Percentiles rank a stretch among this genome's conserved stretches.
phyloP scores from a whole-genome alignment of 2,888 invertebrate genomes.

The Zeuzera pyrina region DNA sequence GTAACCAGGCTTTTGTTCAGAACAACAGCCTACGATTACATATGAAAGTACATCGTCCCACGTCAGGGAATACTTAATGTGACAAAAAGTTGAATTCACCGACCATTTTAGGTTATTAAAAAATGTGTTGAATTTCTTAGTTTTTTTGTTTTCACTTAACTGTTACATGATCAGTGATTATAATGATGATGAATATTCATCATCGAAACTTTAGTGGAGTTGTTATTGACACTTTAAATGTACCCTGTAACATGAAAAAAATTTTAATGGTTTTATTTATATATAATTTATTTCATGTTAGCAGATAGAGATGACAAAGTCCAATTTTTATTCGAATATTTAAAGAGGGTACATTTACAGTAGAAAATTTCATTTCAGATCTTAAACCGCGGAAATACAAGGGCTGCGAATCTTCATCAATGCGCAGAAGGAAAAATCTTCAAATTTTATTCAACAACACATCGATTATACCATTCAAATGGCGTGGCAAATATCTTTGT shows the following conservation, averaged over 20 bases:
- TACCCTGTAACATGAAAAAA: conserved; percentile 26
- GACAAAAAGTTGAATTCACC: neutral
- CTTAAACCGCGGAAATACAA: conserved; percentile 47
- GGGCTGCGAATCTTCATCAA: conserved; percentile 50
- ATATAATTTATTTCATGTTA: neutral
- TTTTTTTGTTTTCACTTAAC: neutral
- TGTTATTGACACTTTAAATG: conserved; percentile 53
- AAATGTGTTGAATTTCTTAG: neutral
- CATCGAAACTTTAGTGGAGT: too few relatives aligned
- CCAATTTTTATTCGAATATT: conserved; percentile 1
- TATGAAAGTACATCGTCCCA: conserved; percentile 37
- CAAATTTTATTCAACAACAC: conserved; percentile 62
- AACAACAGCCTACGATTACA: conserved; percentile 41
- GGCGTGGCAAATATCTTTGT: conserved; percentile 62
- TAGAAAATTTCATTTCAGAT: conserved; percentile 55
- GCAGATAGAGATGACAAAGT: neutral
- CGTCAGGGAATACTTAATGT: conserved; percentile 13
- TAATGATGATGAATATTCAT: neutral
- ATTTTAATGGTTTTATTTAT: neutral
- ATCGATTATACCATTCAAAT: conserved; percentile 59
- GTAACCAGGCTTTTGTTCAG: conserved; percentile 41
- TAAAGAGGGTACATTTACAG: conserved; percentile 65
- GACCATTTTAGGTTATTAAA: too few relatives aligned
- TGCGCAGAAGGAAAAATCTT: conserved; percentile 55
- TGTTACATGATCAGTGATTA: too few relatives aligned